Evolutionary conservation across 2,113 vertebrate species (phyloP).

Genomic region (Poeciliopsis retropinna): DNA sequence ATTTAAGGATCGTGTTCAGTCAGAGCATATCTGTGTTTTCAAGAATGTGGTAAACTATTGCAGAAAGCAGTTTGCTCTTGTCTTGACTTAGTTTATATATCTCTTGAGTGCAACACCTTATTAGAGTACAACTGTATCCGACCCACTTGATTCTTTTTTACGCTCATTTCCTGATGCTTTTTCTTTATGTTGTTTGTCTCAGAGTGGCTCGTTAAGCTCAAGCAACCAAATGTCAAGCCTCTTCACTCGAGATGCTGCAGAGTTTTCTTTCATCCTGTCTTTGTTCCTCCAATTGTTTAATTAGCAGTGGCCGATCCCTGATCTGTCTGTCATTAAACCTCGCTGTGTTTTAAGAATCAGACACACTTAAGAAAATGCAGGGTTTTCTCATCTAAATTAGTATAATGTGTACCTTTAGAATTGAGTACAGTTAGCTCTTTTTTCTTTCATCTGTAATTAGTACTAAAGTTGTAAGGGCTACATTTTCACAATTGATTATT

Average conservation of each 20-base stretch:
- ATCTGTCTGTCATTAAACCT: conserved; percentile 15
- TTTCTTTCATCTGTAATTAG: not conserved
- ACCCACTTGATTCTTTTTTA: conserved; percentile 48
- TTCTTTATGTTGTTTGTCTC: conserved; percentile 40
- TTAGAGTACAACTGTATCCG: conserved; percentile 29
- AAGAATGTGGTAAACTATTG: conserved; percentile 12
- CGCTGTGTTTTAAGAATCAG: not conserved
- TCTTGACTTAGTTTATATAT: conserved; percentile 6
- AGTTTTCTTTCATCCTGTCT: conserved; percentile 56
- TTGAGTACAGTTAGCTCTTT: not conserved
- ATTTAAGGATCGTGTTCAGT: conserved; percentile 31
- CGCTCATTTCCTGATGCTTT: conserved; percentile 41
- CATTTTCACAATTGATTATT: not conserved
- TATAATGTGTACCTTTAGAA: not conserved
- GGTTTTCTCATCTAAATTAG: not conserved
- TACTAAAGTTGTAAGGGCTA: not conserved
- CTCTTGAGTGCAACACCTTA: conserved; percentile 25
- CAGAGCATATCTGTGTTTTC: conserved; percentile 18
- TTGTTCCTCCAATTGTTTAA: conserved; percentile 57
- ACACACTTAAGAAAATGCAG: not conserved
- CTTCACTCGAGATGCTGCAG: conserved; percentile 30
- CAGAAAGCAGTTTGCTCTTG: conserved; percentile 20
- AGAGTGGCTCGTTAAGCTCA: conserved; percentile 64
- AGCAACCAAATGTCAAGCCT: conserved; percentile 55
- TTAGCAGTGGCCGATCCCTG: conserved; percentile 37